These are phyloP conservation scores for Eulemur coronatus DNA, from an alignment of 2,797 vertebrate species.

Conservation along the genomic window DNA sequence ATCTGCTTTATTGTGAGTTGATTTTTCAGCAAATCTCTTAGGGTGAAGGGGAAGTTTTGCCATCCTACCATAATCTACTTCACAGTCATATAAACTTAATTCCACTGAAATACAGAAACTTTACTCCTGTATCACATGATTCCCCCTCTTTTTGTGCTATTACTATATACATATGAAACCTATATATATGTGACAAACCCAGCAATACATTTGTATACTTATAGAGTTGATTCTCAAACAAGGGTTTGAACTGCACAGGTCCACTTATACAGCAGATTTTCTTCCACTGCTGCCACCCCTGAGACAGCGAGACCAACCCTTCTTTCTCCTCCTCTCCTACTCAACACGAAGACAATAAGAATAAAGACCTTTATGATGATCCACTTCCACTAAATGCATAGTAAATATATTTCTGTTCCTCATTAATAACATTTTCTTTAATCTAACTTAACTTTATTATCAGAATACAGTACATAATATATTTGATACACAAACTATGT, in stretches of 20 bases:
- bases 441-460: no score
- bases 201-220: not conserved
- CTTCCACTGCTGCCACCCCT: no score
- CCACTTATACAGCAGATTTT: not conserved
- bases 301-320: no score
- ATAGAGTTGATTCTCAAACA: not conserved
- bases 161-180: not conserved
- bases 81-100: slow-evolving; percentile 13
- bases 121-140: not conserved
- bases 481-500: no score
- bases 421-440: no score
- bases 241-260: not conserved
- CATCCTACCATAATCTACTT: not conserved
- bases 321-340: no score
- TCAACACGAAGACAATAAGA: no score
- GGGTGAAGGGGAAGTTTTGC: not conserved
- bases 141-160: not conserved
- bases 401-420: no score
- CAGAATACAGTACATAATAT: no score
- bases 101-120: not conserved
- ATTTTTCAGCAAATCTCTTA: not conserved
- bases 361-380: no score
- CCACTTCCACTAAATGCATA: no score
- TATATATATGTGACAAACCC: not conserved
- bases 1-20: not conserved